phyloP scores from a whole-genome alignment of 2,888 invertebrate genomes.

The Oxyteleia sp. region DNA sequence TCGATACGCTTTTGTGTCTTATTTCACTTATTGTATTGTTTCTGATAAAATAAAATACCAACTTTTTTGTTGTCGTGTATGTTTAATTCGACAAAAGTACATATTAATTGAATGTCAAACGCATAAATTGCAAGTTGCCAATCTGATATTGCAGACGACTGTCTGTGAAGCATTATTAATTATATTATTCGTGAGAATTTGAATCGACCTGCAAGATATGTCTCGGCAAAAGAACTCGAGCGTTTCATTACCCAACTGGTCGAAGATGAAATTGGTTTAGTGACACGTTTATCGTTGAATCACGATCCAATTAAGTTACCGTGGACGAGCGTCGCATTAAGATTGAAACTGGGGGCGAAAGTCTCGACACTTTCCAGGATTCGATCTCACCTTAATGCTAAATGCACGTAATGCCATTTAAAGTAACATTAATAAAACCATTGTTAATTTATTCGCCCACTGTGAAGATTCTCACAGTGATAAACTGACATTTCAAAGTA shows the following conservation, averaged over 20 bases:
- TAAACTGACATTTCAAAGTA: neutral
- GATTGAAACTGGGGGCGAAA: slow-evolving; percentile 59
- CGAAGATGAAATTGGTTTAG: slow-evolving; percentile 66
- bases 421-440: slow-evolving; percentile 6
- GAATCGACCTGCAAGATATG: slow-evolving; percentile 45
- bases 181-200: slow-evolving; percentile 52
- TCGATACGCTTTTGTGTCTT: neutral
- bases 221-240: slow-evolving; percentile 37
- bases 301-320: slow-evolving; percentile 70
- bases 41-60: slow-evolving; percentile 12
- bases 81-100: slow-evolving; percentile 38
- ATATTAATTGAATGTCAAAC: slow-evolving; percentile 53
- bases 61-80: slow-evolving; percentile 22
- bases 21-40: neutral
- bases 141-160: slow-evolving; percentile 30
- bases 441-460: slow-evolving; percentile 5
- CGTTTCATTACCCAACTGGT: slow-evolving; percentile 47
- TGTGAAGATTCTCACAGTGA: neutral
- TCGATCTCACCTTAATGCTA: slow-evolving; percentile 44
- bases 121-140: slow-evolving; percentile 34
- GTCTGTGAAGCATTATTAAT: slow-evolving; percentile 51
- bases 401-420: slow-evolving; percentile 9
- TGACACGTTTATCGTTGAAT: slow-evolving; percentile 70
- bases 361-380: slow-evolving; percentile 48
- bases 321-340: slow-evolving; percentile 64